A percentile compares a stretch with the other conserved stretches of the same genome.
These are phyloP conservation scores for Epinephelus coioides DNA, from an alignment of 2,797 vertebrate genomes.

Conservation along the genomic window DNA sequence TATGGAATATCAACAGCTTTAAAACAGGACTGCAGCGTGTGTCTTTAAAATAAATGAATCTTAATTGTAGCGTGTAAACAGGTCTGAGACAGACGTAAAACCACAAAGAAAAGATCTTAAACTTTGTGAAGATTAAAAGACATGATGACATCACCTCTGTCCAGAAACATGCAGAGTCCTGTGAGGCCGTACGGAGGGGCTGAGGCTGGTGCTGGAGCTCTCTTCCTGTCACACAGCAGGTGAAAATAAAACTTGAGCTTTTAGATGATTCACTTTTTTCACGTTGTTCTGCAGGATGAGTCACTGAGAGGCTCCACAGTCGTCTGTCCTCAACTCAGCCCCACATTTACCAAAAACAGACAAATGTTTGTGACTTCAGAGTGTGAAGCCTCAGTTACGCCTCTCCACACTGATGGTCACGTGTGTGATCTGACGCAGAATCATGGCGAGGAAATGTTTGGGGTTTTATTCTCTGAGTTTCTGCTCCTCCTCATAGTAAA, in stretches of 20 bases:
- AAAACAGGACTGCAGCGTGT: no score
- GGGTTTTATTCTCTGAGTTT: no score
- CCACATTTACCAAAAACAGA: not conserved
- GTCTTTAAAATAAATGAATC: no score
- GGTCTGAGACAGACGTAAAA: no score
- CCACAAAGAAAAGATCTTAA: no score
- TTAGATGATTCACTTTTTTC: conserved; percentile 47
- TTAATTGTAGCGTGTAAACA: no score
- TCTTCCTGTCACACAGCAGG: conserved; percentile 16
- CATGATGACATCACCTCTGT: not conserved
- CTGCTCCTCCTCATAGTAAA: no score
- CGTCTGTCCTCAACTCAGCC: conserved; percentile 21
- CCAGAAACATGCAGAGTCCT: not conserved
- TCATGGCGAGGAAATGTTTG: no score
- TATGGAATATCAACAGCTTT: no score
- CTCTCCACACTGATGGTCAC: no score
- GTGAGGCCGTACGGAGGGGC: not conserved
- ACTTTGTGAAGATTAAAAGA: not conserved
- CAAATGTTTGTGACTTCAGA: conserved; percentile 6
- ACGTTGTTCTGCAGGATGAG: conserved; percentile 43
- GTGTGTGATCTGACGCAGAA: no score
- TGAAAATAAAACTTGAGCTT: conserved; percentile 38
- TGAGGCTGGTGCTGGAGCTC: not conserved
- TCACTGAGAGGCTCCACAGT: conserved; percentile 41
- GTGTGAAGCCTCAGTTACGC: no score